A percentile compares a stretch with the other conserved stretches of the same genome.
Conservation (phyloP, 2,797 vertebrate species). For the Cercopithecus neglectus region DNA sequence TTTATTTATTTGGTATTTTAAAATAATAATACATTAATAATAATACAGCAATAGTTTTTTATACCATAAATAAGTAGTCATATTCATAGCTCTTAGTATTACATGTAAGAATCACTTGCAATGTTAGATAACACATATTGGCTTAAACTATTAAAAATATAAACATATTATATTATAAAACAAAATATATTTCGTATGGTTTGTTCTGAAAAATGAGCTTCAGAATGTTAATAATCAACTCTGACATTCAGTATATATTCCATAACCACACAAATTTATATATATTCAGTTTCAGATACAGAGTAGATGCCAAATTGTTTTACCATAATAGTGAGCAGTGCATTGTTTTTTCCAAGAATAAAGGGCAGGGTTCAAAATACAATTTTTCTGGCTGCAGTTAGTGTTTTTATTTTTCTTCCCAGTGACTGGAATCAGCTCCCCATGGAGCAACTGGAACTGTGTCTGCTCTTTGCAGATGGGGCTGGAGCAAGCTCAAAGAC, state of each 20-base stretch:
- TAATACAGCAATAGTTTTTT: neutral
- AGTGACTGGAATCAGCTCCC: neutral
- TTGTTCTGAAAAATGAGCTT: neutral
- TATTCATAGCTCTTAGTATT: neutral
- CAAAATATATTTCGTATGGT: neutral
- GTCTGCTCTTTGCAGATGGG: neutral
- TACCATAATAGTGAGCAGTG: conserved; percentile 62
- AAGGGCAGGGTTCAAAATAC: conserved; percentile 6
- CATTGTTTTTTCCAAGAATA: conserved; percentile 62
- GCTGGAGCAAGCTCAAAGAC: neutral
- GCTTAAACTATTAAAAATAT: neutral
- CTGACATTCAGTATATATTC: neutral
- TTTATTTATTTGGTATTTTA: neutral
- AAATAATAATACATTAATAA: neutral
- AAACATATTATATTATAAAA: neutral
- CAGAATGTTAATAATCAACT: neutral
- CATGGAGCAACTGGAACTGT: neutral
- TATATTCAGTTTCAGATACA: conserved; percentile 61
- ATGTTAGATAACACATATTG: neutral
- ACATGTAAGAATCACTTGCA: neutral
- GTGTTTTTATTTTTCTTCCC: conserved; percentile 4
- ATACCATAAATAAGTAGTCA: neutral
- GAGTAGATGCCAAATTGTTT: conserved; percentile 68
- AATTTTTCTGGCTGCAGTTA: neutral
- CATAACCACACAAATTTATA: neutral